Conservation (phyloP, 2,888 invertebrate genomes). For the Cosmopolites sordidus region DNA sequence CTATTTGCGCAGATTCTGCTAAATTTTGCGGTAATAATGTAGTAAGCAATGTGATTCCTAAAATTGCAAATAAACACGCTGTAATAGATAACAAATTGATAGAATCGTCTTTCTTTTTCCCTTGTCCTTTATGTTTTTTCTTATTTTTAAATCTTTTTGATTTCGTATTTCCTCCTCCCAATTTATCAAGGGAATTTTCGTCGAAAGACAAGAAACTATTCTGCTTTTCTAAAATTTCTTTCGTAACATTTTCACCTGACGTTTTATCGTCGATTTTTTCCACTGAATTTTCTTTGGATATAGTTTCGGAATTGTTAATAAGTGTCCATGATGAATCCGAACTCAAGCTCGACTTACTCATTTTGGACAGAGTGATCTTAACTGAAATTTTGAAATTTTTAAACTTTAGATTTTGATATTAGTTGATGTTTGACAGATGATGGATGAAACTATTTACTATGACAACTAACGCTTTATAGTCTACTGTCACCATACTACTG, state of each 20-base stretch:
- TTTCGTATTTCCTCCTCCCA: background rate
- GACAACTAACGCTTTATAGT: too few relatives aligned
- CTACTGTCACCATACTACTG: too few relatives aligned
- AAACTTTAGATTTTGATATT: conserved; percentile 14
- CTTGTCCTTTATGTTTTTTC: conserved; percentile 2
- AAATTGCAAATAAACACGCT: conserved; percentile 36
- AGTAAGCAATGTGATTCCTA: conserved; percentile 37
- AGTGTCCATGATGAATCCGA: conserved; percentile 24
- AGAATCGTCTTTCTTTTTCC: conserved; percentile 19
- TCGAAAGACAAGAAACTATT: conserved; percentile 11
- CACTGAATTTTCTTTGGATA: conserved; percentile 3
- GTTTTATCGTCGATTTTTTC: conserved; percentile 4
- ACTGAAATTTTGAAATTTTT: conserved; percentile 7
- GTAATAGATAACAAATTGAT: conserved; percentile 34
- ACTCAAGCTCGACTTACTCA: conserved; percentile 16
- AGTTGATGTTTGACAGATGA: conserved; percentile 16
- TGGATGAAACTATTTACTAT: conserved; percentile 15
- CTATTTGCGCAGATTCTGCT: conserved; percentile 9
- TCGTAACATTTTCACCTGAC: conserved; percentile 6
- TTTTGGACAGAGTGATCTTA: conserved; percentile 7
- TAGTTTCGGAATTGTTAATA: conserved; percentile 7
- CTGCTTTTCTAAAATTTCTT: conserved; percentile 8
- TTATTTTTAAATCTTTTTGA: conserved; percentile 1
- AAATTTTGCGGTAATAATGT: conserved; percentile 31
- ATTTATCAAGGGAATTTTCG: conserved; percentile 7